These are phyloP conservation scores for Takifugu flavidus DNA, from an alignment of 2,113 vertebrate genomes.

Conservation along the genomic window DNA sequence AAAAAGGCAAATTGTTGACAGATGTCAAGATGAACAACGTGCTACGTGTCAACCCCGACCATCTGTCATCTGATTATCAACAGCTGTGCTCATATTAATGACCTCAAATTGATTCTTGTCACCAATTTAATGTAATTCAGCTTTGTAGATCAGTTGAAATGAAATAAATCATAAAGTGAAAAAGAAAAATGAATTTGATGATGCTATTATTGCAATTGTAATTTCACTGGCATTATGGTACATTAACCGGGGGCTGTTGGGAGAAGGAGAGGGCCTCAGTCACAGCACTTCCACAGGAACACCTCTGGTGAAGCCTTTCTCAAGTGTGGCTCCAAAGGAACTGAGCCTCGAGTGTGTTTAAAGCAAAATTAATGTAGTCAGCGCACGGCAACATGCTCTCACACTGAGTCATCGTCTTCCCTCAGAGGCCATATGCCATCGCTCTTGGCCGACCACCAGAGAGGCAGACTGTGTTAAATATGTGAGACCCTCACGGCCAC, in stretches of 20 bases:
- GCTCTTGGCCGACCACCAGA: constrained; percentile 59
- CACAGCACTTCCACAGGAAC: constrained; percentile 33
- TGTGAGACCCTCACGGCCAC: constrained; percentile 23
- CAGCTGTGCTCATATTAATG: no score
- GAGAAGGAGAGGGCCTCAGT: neutral
- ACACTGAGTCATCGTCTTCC: constrained; percentile 50
- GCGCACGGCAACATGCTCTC: constrained; percentile 24
- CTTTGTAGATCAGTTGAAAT: no score
- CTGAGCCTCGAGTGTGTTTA: constrained; percentile 39
- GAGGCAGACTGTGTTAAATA: constrained; percentile 35
- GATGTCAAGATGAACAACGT: no score
- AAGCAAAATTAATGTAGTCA: constrained; percentile 40
- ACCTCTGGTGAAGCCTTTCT: constrained; percentile 34
- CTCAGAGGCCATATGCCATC: constrained; percentile 24
- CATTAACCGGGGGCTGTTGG: constrained; percentile 8
- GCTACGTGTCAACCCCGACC: no score
- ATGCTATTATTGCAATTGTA: no score
- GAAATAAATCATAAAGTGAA: no score
- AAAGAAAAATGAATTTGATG: no score
- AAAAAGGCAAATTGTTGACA: no score
- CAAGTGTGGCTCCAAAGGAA: constrained; percentile 19
- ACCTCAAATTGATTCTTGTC: no score
- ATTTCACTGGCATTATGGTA: neutral
- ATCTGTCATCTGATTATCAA: no score
- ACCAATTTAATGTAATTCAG: no score